Percentiles rank a stretch among this genome's conserved stretches.
Evolutionary conservation across 2,113 vertebrate genomes (phyloP).

Genomic region (Hymenochirus boettgeri): DNA sequence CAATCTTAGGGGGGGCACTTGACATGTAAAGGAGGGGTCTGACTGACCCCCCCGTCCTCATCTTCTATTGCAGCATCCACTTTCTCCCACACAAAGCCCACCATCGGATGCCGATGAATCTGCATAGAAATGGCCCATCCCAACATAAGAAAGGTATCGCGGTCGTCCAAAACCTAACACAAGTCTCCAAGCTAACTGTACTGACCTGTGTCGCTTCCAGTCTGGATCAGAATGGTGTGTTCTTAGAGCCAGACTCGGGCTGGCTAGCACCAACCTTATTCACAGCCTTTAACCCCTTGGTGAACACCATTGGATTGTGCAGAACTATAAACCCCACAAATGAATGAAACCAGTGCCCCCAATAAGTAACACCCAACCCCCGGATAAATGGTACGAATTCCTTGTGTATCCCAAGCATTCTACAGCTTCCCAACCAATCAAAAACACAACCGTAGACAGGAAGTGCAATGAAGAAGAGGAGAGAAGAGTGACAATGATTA

Average conservation of each 20-base stretch:
- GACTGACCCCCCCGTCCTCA: neutral
- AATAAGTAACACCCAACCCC: too few species aligned
- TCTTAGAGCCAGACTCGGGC: constrained; percentile 70
- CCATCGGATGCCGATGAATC: constrained; percentile 34
- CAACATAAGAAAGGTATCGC: constrained; percentile 38
- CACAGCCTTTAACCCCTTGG: constrained; percentile 80
- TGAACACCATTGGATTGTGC: constrained; percentile 40
- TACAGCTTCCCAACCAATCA: too few species aligned
- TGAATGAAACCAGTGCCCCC: too few species aligned
- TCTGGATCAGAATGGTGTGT: constrained; percentile 70
- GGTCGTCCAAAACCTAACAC: constrained; percentile 51
- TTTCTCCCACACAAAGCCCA: constrained; percentile 21
- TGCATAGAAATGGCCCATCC: constrained; percentile 34
- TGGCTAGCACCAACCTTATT: constrained; percentile 77
- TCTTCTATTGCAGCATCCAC: constrained; percentile 6
- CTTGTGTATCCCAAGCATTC: too few species aligned
- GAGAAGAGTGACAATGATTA: too few species aligned
- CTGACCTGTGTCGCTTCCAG: constrained; percentile 46
- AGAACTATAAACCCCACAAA: too few species aligned
- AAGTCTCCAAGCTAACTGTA: constrained; percentile 46
- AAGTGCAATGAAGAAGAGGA: too few species aligned
- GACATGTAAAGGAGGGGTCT: too few species aligned
- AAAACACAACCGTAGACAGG: too few species aligned
- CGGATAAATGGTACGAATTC: too few species aligned
- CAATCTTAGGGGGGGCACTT: too few species aligned